Evolutionary conservation across 2,888 invertebrate genomes (phyloP).

Genomic region (Lasioglossum marginatum): DNA sequence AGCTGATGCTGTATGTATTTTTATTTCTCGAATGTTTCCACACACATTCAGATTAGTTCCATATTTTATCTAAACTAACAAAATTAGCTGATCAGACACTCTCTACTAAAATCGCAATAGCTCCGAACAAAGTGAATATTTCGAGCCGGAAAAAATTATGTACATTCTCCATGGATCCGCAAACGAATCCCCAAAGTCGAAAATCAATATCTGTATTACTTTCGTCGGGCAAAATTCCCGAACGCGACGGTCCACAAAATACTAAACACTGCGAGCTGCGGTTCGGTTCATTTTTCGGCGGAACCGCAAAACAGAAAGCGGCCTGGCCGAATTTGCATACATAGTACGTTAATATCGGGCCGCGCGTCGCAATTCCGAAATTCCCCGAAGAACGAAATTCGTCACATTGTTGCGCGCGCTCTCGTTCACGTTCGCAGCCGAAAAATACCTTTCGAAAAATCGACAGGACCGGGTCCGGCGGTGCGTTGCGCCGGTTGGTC

Average conservation of each 20-base stretch:
- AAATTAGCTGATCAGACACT: not conserved
- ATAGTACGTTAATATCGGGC: not conserved
- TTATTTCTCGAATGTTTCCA: not conserved
- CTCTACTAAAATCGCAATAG: not conserved
- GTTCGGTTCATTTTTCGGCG: not conserved
- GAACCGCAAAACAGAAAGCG: not conserved
- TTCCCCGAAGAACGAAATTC: constrained; percentile 10
- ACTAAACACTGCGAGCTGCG: not conserved
- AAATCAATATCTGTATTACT: not conserved
- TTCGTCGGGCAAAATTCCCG: not conserved
- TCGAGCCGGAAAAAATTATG: not conserved
- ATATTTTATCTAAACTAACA: not conserved
- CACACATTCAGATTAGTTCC: not conserved
- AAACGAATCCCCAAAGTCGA: not conserved
- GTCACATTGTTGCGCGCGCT: not conserved
- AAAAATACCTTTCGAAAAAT: not conserved
- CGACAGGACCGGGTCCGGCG: not conserved
- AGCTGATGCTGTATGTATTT: not conserved
- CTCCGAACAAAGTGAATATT: too few relatives aligned
- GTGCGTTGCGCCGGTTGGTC: not conserved
- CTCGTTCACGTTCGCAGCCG: not conserved
- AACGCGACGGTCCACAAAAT: not conserved
- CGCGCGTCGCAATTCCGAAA: not conserved
- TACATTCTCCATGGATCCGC: not conserved
- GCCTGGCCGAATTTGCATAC: not conserved